These are phyloP conservation scores for Heteractis magnifica DNA, from an alignment of 92 coral and sea anemone species.

Conservation along the genomic window DNA sequence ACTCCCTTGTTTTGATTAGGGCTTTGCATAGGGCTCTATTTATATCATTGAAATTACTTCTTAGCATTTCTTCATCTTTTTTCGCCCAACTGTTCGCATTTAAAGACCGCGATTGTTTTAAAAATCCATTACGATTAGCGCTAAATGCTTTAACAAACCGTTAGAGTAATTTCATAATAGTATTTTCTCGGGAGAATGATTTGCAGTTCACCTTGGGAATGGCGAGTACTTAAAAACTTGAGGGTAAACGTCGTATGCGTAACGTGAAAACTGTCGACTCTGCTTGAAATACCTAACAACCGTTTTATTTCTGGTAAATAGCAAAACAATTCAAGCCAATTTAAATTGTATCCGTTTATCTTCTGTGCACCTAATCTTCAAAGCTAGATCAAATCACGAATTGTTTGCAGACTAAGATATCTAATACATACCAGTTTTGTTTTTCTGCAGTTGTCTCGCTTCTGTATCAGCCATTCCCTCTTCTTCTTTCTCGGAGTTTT, in stretches of 20 bases:
- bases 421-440: conserved; percentile 26
- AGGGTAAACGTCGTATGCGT: not conserved
- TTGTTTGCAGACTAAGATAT: not conserved
- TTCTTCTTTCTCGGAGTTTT: not conserved
- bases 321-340: not conserved
- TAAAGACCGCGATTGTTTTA: not conserved
- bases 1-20: conserved; percentile 24
- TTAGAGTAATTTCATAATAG: not conserved
- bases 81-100: not conserved
- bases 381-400: conserved; percentile 5
- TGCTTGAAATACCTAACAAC: not conserved
- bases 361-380: not conserved
- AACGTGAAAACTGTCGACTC: not conserved
- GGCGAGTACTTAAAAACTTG: not conserved
- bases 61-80: not conserved
- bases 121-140: not conserved
- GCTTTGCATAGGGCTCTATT: conserved; percentile 27
- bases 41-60: not conserved
- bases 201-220: conserved; percentile 2
- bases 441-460: conserved; percentile 18
- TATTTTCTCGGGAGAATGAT: not conserved
- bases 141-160: not conserved
- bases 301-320: not conserved
- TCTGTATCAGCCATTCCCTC: conserved; percentile 17
- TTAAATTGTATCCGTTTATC: not conserved